Percentiles rank a stretch among this genome's conserved stretches.
Evolutionary conservation across 2,797 vertebrate genomes (phyloP).

Genomic region (Echeneis naucrates): DNA sequence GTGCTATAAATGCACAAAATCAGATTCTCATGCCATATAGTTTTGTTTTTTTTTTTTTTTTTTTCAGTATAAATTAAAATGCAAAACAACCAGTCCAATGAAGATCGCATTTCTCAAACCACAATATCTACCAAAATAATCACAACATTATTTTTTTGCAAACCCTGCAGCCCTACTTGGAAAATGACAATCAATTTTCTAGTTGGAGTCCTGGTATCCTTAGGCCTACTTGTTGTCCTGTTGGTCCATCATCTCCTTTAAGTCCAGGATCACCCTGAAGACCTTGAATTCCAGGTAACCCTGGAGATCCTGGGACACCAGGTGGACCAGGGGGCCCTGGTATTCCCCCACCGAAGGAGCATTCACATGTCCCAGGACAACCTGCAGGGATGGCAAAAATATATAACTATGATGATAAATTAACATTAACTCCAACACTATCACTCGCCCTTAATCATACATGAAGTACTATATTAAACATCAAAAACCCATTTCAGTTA

Average conservation of each 20-base stretch:
- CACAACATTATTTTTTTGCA: too few relatives aligned
- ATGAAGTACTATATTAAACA: not conserved
- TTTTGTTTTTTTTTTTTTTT: too few relatives aligned
- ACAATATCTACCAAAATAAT: too few relatives aligned
- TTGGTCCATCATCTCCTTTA: conserved; percentile 53
- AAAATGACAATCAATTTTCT: not conserved
- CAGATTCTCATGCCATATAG: too few relatives aligned
- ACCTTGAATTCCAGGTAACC: conserved; percentile 65
- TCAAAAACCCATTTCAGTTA: not conserved
- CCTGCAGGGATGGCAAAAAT: conserved; percentile 50
- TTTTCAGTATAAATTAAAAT: too few relatives aligned
- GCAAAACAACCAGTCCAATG: too few relatives aligned
- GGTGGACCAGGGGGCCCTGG: conserved; percentile 53
- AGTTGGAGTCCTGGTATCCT: not conserved
- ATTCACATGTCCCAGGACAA: conserved; percentile 62
- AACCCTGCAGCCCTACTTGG: too few relatives aligned
- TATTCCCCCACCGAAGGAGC: not conserved
- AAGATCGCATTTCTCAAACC: too few relatives aligned
- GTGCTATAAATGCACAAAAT: too few relatives aligned
- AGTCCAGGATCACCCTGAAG: conserved; percentile 58
- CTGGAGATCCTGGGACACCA: conserved; percentile 63
- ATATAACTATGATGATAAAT: not conserved
- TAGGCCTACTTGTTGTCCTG: conserved; percentile 60
- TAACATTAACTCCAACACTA: too few relatives aligned
- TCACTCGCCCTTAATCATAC: not conserved